phyloP scores from a whole-genome alignment of 2,888 invertebrate species.

The Acleris cristana region DNA sequence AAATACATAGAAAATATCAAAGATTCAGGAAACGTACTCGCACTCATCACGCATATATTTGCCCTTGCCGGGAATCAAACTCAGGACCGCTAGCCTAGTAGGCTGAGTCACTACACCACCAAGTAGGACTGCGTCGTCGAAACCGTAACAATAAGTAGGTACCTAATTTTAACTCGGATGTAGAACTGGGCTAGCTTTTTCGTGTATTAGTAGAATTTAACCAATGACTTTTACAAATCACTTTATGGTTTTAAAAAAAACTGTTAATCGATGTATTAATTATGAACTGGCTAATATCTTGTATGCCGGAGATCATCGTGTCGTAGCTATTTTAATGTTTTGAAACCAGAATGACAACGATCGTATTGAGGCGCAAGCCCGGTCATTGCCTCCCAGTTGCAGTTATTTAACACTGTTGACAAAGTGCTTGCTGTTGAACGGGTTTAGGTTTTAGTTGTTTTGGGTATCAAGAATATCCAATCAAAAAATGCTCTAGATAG shows the following conservation, averaged over 20 bases:
- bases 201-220: not conserved
- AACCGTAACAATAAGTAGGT: not conserved
- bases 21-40: no score
- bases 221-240: not conserved
- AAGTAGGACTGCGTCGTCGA: no score
- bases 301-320: not conserved
- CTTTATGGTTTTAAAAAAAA: not conserved
- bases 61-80: no score
- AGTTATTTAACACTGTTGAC: slow-evolving; percentile 76
- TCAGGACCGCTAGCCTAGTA: no score
- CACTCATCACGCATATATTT: no score
- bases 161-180: not conserved
- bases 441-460: slow-evolving; percentile 65
- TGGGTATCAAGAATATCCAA: slow-evolving; percentile 32
- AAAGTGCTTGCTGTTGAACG: slow-evolving; percentile 70
- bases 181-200: not conserved
- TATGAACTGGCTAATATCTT: not conserved
- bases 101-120: no score
- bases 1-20: no score
- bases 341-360: slow-evolving; percentile 75
- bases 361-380: slow-evolving; percentile 59
- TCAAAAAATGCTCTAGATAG: slow-evolving; percentile 22
- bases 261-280: not conserved
- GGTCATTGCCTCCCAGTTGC: slow-evolving; percentile 80
- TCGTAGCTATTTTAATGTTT: slow-evolving; percentile 49